Conservation (phyloP, 2,797 vertebrate species). For the Moxostoma hubbsi region DNA sequence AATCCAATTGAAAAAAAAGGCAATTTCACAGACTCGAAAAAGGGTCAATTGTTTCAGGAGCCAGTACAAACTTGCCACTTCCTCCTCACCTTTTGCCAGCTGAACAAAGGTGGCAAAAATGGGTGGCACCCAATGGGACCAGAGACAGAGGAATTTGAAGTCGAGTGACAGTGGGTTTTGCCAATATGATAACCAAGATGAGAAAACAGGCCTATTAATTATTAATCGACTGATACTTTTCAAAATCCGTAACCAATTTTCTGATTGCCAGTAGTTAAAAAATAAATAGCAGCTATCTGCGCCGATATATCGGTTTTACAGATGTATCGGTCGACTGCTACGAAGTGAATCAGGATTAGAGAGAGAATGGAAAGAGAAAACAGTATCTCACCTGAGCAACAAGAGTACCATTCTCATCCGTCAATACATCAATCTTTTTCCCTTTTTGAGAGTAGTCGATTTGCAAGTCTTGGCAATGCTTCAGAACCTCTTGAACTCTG, state of each 20-base stretch:
- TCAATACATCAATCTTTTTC: conserved; percentile 84
- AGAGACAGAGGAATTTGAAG: background rate
- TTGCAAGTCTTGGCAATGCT: conserved; percentile 88
- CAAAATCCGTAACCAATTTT: no score
- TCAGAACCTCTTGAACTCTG: conserved; percentile 84
- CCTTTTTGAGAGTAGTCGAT: conserved; percentile 86
- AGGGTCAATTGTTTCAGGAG: conserved; percentile 30
- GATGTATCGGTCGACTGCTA: no score
- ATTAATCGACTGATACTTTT: no score
- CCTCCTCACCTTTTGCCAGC: conserved; percentile 64
- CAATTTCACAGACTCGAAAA: no score
- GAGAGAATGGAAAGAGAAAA: background rate
- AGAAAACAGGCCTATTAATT: no score
- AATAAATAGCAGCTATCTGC: no score
- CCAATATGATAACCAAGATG: no score
- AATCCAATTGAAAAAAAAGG: no score
- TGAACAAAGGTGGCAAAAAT: conserved; percentile 63
- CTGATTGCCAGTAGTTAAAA: no score
- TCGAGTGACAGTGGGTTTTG: no score
- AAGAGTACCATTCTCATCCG: conserved; percentile 89
- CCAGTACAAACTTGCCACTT: conserved; percentile 67
- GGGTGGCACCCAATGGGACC: conserved; percentile 64
- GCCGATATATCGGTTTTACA: no score
- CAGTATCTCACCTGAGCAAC: conserved; percentile 82
- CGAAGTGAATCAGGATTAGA: no score